Evolutionary conservation across 2,888 invertebrate species (phyloP).

Genomic region (Ellobium chinense): DNA sequence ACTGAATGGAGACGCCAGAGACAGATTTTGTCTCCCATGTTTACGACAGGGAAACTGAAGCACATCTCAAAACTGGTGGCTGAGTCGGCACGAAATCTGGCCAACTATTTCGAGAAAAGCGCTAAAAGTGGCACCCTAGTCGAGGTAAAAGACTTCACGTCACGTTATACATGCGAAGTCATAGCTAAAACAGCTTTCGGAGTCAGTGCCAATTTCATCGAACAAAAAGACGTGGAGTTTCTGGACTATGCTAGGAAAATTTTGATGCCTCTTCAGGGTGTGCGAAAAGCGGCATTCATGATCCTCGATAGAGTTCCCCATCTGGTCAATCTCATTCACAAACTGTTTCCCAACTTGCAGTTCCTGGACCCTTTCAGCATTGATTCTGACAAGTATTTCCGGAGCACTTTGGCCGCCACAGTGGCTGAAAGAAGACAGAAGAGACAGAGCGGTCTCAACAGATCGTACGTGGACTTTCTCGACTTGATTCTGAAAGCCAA

Average conservation of each 20-base stretch:
- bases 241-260: constrained; percentile 6
- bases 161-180: constrained; percentile 16
- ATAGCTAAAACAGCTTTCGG: constrained; percentile 41
- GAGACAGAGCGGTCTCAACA: not conserved
- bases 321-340: not conserved
- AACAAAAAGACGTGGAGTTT: not conserved
- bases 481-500: constrained; percentile 17
- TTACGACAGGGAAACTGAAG: constrained; percentile 32
- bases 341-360: constrained; percentile 1
- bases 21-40: constrained; percentile 26
- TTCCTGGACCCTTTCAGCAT: not conserved
- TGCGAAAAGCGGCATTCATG: not conserved
- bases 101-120: not conserved
- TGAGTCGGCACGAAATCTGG: not conserved
- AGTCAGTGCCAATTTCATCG: constrained; percentile 24
- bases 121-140: not conserved
- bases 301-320: not conserved
- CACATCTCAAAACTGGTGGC: constrained; percentile 7
- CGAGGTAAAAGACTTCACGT: not conserved
- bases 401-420: not conserved
- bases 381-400: constrained; percentile 14
- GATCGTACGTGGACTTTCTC: not conserved
- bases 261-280: not conserved
- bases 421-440: constrained; percentile 1
- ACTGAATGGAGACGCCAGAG: constrained; percentile 12